Base-by-base conservation (phyloP, 2,888 invertebrate species). In the Alentia gelatinosa region DNA sequence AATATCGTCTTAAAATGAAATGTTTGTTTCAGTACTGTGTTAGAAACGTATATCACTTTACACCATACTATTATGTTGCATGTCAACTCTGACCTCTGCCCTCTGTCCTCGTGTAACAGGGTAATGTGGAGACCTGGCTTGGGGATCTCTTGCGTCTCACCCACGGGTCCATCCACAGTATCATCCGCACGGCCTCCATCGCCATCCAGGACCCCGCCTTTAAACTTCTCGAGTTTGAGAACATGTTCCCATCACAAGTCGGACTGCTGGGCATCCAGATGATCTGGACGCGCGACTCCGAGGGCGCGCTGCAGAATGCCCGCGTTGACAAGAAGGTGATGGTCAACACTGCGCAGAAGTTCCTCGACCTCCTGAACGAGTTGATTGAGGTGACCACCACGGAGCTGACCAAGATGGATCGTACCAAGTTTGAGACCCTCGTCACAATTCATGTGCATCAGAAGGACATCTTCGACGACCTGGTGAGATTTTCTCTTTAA, bases 381-480 rank as follows among this genome's bases (percentile, higher is more conserved):
- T 97, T 99, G 0, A 99, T 99, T 94, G 98, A 99, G 96, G 98
- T 99, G 96, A 99, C 99, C 0, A 99, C 99, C 0, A 97, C 98
- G 92, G 99, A 99, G 96, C 97, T 99, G 26, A 97, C 98, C 0
- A 98, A 98, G 96, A 98, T 99, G 91, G 99, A 99, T 95, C 97
- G 99, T 92, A 98, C 98, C 0, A 99, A 99, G 96, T 99, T 98
- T 95, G 99, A 99, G 96, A 99, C 99, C 0, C 96, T 99, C 9
- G 99, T 99, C 94, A 99, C 99, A 0, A 99, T 99, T 93, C 99
- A 99, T 94, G 99, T 99, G 0, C 99, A 99, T 96, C 99, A 99
- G 96, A 97, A 99, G 92, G 99, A 99, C 96, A 99, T 99, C 93
- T 99, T 99, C 96, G 99, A 99, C 96, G 98, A 98, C 96, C 96